A percentile compares a stretch with the other conserved stretches of the same genome.
Conservation (phyloP, 2,113 vertebrate genomes). For the Helogale parvula region DNA sequence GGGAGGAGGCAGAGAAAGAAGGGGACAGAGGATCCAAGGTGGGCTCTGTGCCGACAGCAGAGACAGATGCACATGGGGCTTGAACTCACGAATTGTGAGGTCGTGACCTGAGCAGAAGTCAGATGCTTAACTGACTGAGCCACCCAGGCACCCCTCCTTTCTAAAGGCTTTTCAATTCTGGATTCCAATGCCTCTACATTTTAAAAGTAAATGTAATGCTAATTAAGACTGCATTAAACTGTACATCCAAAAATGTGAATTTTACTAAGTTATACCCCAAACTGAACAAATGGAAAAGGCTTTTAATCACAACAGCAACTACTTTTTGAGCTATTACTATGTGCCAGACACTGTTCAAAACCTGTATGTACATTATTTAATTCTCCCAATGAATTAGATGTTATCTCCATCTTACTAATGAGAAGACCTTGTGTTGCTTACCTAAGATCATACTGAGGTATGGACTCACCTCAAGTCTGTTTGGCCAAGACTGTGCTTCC, state of each 20-base stretch:
- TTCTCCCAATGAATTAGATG: neutral
- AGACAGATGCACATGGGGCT: no score
- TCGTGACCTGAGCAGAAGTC: neutral
- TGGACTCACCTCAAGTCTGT: neutral
- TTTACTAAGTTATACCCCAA: neutral
- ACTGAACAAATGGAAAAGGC: neutral
- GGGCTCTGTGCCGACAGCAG: no score
- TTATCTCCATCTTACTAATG: neutral
- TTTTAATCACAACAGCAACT: neutral
- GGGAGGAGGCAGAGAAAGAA: neutral
- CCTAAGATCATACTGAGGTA: neutral
- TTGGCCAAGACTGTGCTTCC: neutral
- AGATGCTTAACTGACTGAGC: neutral
- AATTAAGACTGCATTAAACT: neutral
- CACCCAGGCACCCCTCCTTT: neutral
- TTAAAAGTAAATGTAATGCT: slow-evolving; percentile 42
- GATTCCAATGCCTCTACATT: neutral
- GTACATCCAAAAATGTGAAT: neutral
- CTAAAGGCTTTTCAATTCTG: slow-evolving; percentile 12
- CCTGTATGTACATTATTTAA: neutral
- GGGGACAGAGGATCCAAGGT: no score
- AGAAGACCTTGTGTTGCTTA: neutral
- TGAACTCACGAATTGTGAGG: no score
- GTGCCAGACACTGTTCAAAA: slow-evolving; percentile 1
- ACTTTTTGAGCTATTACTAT: neutral